These are phyloP conservation scores for Cyrtonyx montezumae DNA, from an alignment of 2,113 vertebrate species.

Conservation along the genomic window DNA sequence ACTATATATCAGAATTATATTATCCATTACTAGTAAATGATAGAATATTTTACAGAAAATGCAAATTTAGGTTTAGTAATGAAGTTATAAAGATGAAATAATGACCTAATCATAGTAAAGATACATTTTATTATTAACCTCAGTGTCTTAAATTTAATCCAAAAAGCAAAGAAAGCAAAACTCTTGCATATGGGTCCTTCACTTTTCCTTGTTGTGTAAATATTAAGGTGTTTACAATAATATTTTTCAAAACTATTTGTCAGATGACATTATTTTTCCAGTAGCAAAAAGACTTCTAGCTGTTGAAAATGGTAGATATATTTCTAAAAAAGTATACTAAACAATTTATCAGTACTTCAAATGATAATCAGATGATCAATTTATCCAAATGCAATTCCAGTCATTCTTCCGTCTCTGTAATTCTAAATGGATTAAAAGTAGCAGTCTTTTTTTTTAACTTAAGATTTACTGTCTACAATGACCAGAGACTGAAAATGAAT, in stretches of 20 bases:
- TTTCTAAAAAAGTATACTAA: background rate
- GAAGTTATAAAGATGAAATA: background rate
- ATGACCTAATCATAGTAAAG: background rate
- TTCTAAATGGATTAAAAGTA: background rate
- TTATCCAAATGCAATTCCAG: background rate
- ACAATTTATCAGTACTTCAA: background rate
- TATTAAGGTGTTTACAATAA: background rate
- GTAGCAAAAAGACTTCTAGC: background rate
- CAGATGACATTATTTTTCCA: background rate
- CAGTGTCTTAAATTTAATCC: background rate
- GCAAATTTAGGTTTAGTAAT: background rate
- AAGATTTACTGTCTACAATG: background rate
- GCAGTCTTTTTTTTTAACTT: background rate
- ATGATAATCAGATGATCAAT: background rate
- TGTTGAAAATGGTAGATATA: background rate
- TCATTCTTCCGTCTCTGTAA: background rate
- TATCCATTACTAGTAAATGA: background rate
- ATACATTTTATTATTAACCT: background rate
- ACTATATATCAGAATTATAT: background rate
- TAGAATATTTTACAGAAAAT: background rate
- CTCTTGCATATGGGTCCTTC: background rate
- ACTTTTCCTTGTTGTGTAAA: background rate
- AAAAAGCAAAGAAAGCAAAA: background rate
- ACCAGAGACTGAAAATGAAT: background rate
- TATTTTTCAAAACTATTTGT: background rate